Evolutionary conservation across 2,113 vertebrate genomes (phyloP).

Genomic region (pig (Sus scrofa)): T2T-Sscrofa CM000816.6:55139501-55140000

Average conservation of each 20-base stretch:
- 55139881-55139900: background rate
- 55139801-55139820: background rate
- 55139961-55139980: background rate
- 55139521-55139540: background rate
- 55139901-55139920: background rate
- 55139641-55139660: conserved; percentile 32
- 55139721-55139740: background rate
- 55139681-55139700: background rate
- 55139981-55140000: background rate
- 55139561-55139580: conserved; percentile 4
- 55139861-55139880: background rate
- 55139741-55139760: background rate
- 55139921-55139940: conserved; percentile 17
- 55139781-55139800: background rate
- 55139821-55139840: background rate
- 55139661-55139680: conserved; percentile 7
- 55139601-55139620: conserved; percentile 50
- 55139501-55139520: background rate
- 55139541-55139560: background rate
- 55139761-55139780: background rate
- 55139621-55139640: conserved; percentile 29
- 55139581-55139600: conserved; percentile 18
- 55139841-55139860: background rate
- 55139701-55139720: background rate
- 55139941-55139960: background rate